Conservation (phyloP, 2,797 vertebrate species). For the Sardinella longiceps region DNA sequence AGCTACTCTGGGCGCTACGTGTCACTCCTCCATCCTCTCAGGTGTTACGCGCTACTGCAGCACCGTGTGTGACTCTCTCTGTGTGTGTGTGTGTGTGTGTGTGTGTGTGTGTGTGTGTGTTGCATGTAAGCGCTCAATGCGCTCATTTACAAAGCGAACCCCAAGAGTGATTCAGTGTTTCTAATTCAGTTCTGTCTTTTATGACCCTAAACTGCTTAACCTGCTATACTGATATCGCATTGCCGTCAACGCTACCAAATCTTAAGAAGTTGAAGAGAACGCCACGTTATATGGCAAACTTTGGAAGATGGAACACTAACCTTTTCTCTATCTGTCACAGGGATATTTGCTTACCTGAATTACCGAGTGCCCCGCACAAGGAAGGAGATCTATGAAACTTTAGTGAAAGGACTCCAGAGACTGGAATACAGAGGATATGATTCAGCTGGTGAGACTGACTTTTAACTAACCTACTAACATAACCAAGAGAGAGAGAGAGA, state of each 20-base stretch:
- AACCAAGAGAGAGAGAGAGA: too few relatives aligned
- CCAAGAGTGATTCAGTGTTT: too few relatives aligned
- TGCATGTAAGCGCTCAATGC: too few relatives aligned
- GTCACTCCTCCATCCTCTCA: slow-evolving; percentile 21
- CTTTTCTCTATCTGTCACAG: slow-evolving; percentile 62
- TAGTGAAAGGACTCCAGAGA: slow-evolving; percentile 92
- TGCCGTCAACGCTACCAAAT: not conserved
- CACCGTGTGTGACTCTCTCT: too few relatives aligned
- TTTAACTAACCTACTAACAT: not conserved
- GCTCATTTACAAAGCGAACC: too few relatives aligned
- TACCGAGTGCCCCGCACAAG: slow-evolving; percentile 90
- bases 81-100: too few relatives aligned
- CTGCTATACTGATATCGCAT: too few relatives aligned
- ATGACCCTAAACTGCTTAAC: too few relatives aligned
- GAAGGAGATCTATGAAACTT: slow-evolving; percentile 90
- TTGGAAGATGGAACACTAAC: not conserved
- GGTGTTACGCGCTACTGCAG: not conserved
- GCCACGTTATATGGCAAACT: not conserved
- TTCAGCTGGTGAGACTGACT: slow-evolving; percentile 84
- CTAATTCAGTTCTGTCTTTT: too few relatives aligned
- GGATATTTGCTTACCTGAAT: slow-evolving; percentile 98
- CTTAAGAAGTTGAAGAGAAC: not conserved
- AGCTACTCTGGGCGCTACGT: slow-evolving; percentile 1
- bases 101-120: too few relatives aligned
- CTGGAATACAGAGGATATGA: slow-evolving; percentile 98